phyloP scores from a whole-genome alignment of 2,113 vertebrate species.

The Macrotus californicus region DNA sequence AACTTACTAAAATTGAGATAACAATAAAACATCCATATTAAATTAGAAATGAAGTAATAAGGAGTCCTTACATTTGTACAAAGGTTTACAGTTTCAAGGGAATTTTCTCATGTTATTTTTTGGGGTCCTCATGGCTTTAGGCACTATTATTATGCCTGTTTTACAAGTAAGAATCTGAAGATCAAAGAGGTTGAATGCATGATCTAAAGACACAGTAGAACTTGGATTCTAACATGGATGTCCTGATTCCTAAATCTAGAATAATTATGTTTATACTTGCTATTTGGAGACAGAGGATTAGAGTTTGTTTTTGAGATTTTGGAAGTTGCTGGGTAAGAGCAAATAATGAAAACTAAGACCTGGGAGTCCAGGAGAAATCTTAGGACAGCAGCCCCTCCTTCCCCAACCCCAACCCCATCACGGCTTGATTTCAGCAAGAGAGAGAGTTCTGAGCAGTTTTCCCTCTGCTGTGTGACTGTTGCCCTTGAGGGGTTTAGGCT shows the following conservation, averaged over 20 bases:
- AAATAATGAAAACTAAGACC: not conserved
- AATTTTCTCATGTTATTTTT: constrained; percentile 12
- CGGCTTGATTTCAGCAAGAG: not conserved
- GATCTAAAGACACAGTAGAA: constrained; percentile 2
- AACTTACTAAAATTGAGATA: not conserved
- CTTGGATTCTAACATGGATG: not conserved
- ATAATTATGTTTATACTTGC: not conserved
- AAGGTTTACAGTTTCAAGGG: constrained; percentile 27
- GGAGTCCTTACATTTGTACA: not conserved
- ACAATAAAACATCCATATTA: constrained; percentile 17
- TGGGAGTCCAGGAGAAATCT: not conserved
- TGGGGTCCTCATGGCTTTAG: not conserved
- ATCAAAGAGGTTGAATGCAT: constrained; percentile 30
- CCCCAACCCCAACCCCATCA: not conserved
- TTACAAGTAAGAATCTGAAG: not conserved
- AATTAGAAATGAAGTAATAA: not conserved
- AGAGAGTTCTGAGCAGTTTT: not conserved
- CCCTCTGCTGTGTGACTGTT: not conserved
- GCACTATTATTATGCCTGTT: not conserved
- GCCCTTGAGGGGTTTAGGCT: not conserved
- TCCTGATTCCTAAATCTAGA: not conserved
- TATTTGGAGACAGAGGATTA: not conserved
- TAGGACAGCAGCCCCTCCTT: not conserved
- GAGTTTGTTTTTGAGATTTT: not conserved
- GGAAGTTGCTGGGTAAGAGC: not conserved